Conservation (phyloP, 1,140 invertebrate genomes). For the Adoxophyes honmai region DNA sequence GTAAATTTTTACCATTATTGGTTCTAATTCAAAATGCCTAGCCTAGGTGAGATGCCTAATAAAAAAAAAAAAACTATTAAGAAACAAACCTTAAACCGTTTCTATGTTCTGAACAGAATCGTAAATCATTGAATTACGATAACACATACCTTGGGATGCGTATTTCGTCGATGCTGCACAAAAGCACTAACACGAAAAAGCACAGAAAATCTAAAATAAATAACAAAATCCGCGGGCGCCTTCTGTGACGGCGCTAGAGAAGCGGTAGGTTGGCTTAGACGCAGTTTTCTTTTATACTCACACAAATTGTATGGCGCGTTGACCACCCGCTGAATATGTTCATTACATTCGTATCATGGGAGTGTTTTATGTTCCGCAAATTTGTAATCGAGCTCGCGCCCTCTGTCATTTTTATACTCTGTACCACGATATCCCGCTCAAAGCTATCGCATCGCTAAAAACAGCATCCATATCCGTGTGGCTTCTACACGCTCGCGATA, state of each 20-base stretch:
- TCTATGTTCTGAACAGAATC: too few relatives aligned
- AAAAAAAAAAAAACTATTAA: too few relatives aligned
- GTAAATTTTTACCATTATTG: too few relatives aligned
- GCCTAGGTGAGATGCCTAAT: too few relatives aligned
- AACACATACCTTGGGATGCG: conserved; percentile 41
- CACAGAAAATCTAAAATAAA: conserved; percentile 22
- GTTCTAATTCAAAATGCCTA: too few relatives aligned
- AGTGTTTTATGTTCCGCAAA: conserved; percentile 59
- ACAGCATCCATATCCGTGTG: conserved; percentile 19
- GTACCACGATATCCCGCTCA: conserved; percentile 10
- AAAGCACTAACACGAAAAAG: conserved; percentile 15
- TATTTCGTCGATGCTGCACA: too few relatives aligned
- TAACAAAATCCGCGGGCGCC: conserved; percentile 37
- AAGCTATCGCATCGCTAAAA: background rate
- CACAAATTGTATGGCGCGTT: conserved; percentile 52
- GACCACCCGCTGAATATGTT: conserved; percentile 69
- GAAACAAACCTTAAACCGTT: too few relatives aligned
- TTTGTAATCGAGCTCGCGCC: conserved; percentile 59
- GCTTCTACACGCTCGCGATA: background rate
- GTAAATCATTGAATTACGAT: too few relatives aligned
- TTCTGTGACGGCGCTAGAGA: conserved; percentile 27
- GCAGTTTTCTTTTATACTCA: conserved; percentile 51
- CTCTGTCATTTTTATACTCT: conserved; percentile 32
- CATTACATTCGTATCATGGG: conserved; percentile 59
- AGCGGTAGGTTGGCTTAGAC: conserved; percentile 18